A percentile compares a stretch with the other conserved stretches of the same genome.
These are phyloP conservation scores for Phorcus lineatus DNA, from an alignment of 2,888 invertebrate genomes.

Conservation along the genomic window DNA sequence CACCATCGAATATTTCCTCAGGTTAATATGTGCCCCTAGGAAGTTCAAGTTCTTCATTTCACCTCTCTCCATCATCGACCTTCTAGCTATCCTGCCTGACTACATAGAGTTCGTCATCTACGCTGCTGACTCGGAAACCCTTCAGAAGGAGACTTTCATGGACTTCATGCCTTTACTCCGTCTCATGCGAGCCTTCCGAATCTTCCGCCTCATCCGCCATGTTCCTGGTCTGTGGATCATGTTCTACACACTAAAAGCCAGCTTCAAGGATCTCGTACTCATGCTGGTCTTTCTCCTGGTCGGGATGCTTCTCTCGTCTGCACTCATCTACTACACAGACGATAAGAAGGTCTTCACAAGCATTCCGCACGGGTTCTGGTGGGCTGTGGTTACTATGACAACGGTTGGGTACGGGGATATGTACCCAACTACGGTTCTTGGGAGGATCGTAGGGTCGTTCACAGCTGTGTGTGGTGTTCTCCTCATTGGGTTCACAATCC, in stretches of 20 bases:
- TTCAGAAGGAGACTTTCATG: constrained; percentile 37
- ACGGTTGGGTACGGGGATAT: constrained; percentile 73
- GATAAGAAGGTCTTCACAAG: constrained; percentile 54
- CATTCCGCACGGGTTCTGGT: constrained; percentile 70
- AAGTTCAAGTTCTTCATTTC: constrained; percentile 46
- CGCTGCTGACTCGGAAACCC: constrained; percentile 37
- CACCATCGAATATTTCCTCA: constrained; percentile 59
- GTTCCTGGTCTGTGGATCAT: constrained; percentile 69
- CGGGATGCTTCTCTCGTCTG: constrained; percentile 68
- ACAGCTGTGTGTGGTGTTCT: constrained; percentile 66
- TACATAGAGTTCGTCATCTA: constrained; percentile 59
- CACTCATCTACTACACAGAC: constrained; percentile 69
- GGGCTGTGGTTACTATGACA: constrained; percentile 72
- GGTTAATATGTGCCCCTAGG: constrained; percentile 52
- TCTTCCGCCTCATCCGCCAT: constrained; percentile 66
- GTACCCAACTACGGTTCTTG: constrained; percentile 56
- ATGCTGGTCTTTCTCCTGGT: constrained; percentile 67
- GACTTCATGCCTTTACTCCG: constrained; percentile 58
- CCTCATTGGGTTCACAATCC: constrained; percentile 68
- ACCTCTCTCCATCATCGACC: constrained; percentile 46
- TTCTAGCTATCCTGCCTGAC: constrained; percentile 59
- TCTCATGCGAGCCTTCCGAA: constrained; percentile 62
- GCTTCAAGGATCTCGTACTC: constrained; percentile 66
- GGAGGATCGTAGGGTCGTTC: constrained; percentile 65
- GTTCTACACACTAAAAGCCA: constrained; percentile 67